Conservation (phyloP, 92 coral and sea anemone genomes). For the Micromussa lordhowensis region DNA sequence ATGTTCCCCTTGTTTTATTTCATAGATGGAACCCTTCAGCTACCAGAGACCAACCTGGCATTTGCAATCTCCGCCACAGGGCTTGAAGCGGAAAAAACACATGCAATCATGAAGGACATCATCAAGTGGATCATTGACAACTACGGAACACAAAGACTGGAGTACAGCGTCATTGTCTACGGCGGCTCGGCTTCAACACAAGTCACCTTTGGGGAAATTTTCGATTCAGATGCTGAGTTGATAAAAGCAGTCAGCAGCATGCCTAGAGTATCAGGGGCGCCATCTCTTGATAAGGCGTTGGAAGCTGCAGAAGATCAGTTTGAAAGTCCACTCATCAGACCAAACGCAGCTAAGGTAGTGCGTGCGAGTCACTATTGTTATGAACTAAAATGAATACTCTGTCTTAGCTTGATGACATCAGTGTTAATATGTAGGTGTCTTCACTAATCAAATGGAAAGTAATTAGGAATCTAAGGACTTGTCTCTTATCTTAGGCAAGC, state of each 20-base stretch:
- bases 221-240: constrained; percentile 59
- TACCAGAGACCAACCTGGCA: constrained; percentile 76
- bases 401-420: neutral
- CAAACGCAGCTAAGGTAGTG: constrained; percentile 72
- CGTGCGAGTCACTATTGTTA: neutral
- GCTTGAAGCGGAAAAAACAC: constrained; percentile 60
- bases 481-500: neutral
- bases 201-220: constrained; percentile 73
- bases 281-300: constrained; percentile 75
- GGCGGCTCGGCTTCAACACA: constrained; percentile 66
- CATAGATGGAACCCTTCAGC: constrained; percentile 39
- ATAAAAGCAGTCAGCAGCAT: constrained; percentile 60
- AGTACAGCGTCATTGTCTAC: constrained; percentile 82
- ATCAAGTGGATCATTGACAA: constrained; percentile 68
- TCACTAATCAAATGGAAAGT: neutral
- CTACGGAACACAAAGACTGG: constrained; percentile 71
- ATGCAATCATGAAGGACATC: constrained; percentile 69
- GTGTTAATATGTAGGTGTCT: neutral
- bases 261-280: constrained; percentile 63
- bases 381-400: neutral
- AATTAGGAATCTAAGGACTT: neutral
- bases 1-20: neutral
- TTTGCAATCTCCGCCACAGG: constrained; percentile 84
- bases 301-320: constrained; percentile 70
- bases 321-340: constrained; percentile 68